Evolutionary conservation across 2,888 invertebrate species (phyloP).

Genomic region (Panopea generosa): DNA sequence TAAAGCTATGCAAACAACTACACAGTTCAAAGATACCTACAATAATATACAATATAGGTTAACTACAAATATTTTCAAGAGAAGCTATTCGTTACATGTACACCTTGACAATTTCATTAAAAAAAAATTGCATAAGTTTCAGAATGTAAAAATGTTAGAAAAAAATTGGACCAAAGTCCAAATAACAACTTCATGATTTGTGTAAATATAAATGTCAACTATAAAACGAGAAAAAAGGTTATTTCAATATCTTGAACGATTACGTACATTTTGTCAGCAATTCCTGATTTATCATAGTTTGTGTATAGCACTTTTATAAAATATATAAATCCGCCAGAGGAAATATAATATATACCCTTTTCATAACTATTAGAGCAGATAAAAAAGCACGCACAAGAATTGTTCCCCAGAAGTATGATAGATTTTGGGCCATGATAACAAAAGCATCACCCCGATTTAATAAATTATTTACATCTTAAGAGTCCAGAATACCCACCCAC

Average conservation of each 20-base stretch:
- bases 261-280: neutral
- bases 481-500: neutral
- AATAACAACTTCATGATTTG: constrained; percentile 8
- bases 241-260: neutral
- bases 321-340: neutral
- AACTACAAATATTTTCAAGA: constrained; percentile 7
- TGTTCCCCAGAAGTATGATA: constrained; percentile 2
- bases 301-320: neutral
- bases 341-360: too few species aligned
- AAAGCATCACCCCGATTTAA: neutral
- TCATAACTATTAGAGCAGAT: neutral
- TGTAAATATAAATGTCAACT: constrained; percentile 20
- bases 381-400: neutral
- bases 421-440: neutral
- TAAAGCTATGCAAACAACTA: too few species aligned
- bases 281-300: constrained; percentile 4
- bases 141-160: constrained; percentile 22
- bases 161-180: constrained; percentile 12
- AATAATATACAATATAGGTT: too few species aligned
- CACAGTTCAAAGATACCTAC: too few species aligned
- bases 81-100: constrained; percentile 24
- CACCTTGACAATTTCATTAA: constrained; percentile 23
- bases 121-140: constrained; percentile 29
- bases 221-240: neutral
- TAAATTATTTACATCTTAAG: constrained; percentile 9